Percentiles rank a stretch among this genome's conserved stretches.
Conservation (phyloP, 1,140 invertebrate genomes). For the Batillaria attramentaria region DNA sequence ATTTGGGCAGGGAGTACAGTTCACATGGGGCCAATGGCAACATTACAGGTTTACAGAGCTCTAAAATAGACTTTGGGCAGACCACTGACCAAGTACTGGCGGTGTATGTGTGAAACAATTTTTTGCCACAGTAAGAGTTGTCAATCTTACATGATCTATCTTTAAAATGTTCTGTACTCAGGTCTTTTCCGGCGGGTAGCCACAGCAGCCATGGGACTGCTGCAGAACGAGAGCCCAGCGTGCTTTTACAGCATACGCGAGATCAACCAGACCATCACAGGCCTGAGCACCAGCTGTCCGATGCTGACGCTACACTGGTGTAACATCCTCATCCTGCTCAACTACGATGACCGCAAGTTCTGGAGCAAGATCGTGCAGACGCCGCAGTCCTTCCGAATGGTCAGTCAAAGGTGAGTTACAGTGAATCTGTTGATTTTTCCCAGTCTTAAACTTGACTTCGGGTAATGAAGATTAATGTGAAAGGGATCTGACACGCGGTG, state of each 20-base stretch:
- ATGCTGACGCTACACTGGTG: slow-evolving; percentile 81
- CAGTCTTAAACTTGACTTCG: background rate
- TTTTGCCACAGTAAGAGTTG: too few relatives aligned
- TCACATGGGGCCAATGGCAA: too few relatives aligned
- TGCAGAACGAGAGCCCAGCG: slow-evolving; percentile 63
- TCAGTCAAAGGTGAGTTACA: slow-evolving; percentile 60
- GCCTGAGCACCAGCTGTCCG: slow-evolving; percentile 74
- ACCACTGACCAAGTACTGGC: too few relatives aligned
- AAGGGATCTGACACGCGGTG: background rate
- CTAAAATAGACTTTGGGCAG: too few relatives aligned
- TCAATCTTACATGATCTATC: too few relatives aligned
- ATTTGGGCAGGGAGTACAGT: too few relatives aligned
- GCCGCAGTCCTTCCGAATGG: slow-evolving; percentile 65
- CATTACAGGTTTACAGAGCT: too few relatives aligned
- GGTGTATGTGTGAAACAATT: too few relatives aligned
- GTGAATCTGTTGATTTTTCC: background rate
- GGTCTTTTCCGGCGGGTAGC: slow-evolving; percentile 77
- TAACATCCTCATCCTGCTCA: slow-evolving; percentile 80
- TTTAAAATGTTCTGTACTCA: slow-evolving; percentile 36
- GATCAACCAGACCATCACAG: slow-evolving; percentile 76
- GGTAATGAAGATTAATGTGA: background rate
- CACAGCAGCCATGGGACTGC: slow-evolving; percentile 76
- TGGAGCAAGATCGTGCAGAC: slow-evolving; percentile 77
- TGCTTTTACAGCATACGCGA: slow-evolving; percentile 69
- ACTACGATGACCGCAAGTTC: slow-evolving; percentile 77